Evolutionary conservation across 2,888 invertebrate species (phyloP), one percentile per base, ranked within the genome.

Genomic region (Sinotaia quadrata): DNA sequence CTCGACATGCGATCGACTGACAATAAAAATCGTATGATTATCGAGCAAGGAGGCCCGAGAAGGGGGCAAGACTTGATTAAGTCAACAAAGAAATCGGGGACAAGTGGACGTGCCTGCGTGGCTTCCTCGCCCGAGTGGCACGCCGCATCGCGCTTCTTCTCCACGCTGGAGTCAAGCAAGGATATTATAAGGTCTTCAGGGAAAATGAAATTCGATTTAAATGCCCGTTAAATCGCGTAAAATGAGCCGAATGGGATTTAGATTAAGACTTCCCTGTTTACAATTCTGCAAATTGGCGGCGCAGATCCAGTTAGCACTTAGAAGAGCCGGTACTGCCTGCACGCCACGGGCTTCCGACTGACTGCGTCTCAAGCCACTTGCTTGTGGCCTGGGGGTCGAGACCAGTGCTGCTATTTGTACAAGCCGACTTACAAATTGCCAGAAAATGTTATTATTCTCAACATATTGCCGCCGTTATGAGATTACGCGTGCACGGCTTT

Each of bases 291-390:
- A 75, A 75, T 75, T 75, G 73, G 72, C 75, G 72, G 61, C 60
- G 52, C 69, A 72, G 71, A 75, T 75, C 71, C 65, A 70, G 68
- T 75, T 75, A 75, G 63, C 60, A 65, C 68, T 60, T 58, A 67
- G 56, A 78, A 75, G 71, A 68, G 83, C 37, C 76, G 76, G 60
- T 81, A 83, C 49, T 75, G 10, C 57, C 70, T 34, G 77, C 80
- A 57, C 81, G 81, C 52, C 77, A 84, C 51, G 78, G 68, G 60
- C 59, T 71, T 71, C 68, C 27, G 34, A 27, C 24, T 60, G 36
- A 58, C 44, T 51, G 15, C 37, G 36, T 52, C 65, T 47, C 18
- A 49, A 56, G 59, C 63, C 63, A 61, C 61, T 61, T 61, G 61
- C 33, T 51, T 44, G 18, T 18, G 33, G 24, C 51, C 44, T 44